Evolutionary conservation across 1,140 invertebrate genomes (phyloP).

Genomic region (Pararge aegeria): DNA sequence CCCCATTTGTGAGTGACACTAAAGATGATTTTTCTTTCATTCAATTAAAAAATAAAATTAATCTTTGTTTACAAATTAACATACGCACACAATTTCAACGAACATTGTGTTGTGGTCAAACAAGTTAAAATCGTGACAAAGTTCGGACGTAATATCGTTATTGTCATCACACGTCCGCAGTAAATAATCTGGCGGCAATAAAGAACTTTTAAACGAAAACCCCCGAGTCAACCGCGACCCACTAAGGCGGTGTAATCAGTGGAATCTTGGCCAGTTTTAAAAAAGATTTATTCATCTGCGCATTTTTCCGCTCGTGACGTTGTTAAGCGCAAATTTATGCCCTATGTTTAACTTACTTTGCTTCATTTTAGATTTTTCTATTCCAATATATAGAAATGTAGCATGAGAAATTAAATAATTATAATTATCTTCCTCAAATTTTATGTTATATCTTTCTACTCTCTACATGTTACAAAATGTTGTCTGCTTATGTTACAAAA

Average conservation of each 20-base stretch:
- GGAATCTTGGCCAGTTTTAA: conserved; percentile 22
- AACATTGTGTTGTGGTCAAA: neutral
- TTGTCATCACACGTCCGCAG: conserved; percentile 29
- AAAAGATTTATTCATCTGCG: conserved; percentile 24
- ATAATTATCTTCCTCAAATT: no score
- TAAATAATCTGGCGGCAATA: conserved; percentile 14
- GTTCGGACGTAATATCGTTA: conserved; percentile 20
- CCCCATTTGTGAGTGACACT: no score
- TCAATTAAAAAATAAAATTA: no score
- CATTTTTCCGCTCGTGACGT: neutral
- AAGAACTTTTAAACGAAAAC: conserved; percentile 25
- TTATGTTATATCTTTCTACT: no score
- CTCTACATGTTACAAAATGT: no score
- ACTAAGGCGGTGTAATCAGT: conserved; percentile 21
- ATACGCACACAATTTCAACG: no score
- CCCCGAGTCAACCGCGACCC: conserved; percentile 6
- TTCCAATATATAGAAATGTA: no score
- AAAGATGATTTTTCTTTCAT: no score
- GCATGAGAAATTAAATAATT: no score
- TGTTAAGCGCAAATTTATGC: neutral
- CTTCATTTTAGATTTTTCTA: no score
- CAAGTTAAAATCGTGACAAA: conserved; percentile 9
- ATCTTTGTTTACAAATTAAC: no score
- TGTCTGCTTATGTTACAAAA: no score
- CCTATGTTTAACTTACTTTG: neutral